Conservation (phyloP, 64 coral and sea anemone genomes). For the Acropora tenuis region DNA sequence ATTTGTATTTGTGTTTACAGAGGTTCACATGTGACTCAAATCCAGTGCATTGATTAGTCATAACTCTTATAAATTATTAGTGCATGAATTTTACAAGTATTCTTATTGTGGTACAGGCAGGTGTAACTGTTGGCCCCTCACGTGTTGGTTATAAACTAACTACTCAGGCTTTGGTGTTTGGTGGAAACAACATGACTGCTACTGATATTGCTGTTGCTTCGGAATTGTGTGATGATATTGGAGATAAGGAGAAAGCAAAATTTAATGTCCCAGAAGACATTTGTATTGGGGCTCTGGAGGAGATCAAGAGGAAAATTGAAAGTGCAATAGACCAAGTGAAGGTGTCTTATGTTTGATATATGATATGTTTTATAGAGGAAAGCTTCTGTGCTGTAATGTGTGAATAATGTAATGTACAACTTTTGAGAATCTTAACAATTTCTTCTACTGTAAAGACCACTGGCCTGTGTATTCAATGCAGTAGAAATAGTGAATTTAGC, state of each 20-base stretch:
- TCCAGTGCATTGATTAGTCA: too few species aligned
- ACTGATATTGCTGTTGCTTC: conserved; percentile 94
- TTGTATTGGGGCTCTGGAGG: conserved; percentile 15
- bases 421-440: too few species aligned
- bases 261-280: conserved; percentile 42
- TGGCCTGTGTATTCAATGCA: too few species aligned
- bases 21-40: too few species aligned
- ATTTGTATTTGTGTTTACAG: too few species aligned
- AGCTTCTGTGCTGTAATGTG: too few species aligned
- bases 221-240: conserved; percentile 69
- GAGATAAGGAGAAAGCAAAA: conserved; percentile 62
- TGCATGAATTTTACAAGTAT: background rate
- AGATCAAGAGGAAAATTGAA: conserved; percentile 76
- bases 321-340: conserved; percentile 87
- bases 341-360: conserved; percentile 36
- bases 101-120: background rate
- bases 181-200: conserved; percentile 68
- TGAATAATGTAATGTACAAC: too few species aligned
- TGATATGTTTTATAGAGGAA: background rate
- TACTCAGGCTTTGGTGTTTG: conserved; percentile 79
- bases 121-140: conserved; percentile 78
- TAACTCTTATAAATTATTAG: background rate
- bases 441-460: too few species aligned
- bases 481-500: too few species aligned
- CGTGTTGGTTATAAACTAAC: conserved; percentile 85